Conservation (phyloP, 2,113 vertebrate genomes). For the Laterallus jamaicensis region DNA sequence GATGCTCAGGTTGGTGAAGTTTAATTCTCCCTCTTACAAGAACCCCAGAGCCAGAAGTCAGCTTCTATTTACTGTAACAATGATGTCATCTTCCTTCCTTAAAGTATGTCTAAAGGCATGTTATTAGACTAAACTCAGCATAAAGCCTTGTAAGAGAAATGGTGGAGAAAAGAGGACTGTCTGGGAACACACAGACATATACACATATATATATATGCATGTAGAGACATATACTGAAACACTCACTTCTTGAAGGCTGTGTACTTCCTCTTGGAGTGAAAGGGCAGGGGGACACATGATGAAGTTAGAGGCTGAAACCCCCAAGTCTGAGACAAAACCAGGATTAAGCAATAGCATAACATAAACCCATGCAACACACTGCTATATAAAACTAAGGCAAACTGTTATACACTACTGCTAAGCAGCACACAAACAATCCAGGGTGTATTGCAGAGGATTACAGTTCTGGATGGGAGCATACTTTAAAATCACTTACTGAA, state of each 20-base stretch:
- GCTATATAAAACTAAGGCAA: neutral
- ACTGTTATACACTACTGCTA: neutral
- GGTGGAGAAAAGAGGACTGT: neutral
- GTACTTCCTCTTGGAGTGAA: neutral
- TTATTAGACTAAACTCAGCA: neutral
- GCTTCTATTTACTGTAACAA: neutral
- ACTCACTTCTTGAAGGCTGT: neutral
- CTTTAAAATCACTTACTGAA: neutral
- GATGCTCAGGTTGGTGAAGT: neutral
- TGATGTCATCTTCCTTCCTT: neutral
- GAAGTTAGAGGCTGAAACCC: neutral
- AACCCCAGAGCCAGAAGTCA: neutral
- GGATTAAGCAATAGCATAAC: neutral
- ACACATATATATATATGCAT: neutral
- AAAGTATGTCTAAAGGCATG: neutral
- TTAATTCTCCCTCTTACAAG: neutral
- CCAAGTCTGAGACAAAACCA: neutral
- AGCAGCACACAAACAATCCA: neutral
- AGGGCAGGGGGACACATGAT: neutral
- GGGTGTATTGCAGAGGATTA: neutral
- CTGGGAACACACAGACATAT: neutral
- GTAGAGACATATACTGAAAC: neutral
- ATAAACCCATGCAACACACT: neutral
- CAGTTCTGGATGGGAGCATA: fast-evolving
- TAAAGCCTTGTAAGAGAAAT: neutral